Evolutionary conservation across 35 echinoderm and acorn worm genomes (phyloP).

Genomic region (Stichopus chloronotus): DNA sequence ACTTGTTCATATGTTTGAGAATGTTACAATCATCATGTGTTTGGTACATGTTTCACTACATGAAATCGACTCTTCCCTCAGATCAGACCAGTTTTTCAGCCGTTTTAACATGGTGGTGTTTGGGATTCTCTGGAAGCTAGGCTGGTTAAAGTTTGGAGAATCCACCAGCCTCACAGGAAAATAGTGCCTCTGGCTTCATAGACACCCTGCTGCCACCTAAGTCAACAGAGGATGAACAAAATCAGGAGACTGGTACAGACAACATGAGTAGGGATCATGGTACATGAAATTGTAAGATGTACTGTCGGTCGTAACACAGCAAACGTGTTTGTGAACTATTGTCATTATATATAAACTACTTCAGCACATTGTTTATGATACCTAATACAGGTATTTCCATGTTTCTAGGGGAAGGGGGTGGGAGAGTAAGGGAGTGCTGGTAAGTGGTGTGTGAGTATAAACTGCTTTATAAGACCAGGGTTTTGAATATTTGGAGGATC

Average conservation of each 20-base stretch:
- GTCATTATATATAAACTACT: too few species aligned
- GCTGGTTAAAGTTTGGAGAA: conserved; percentile 51
- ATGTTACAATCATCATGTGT: too few species aligned
- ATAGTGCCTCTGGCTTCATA: conserved; percentile 35
- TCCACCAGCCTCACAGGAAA: not conserved
- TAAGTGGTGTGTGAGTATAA: too few species aligned
- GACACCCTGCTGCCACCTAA: conserved; percentile 52
- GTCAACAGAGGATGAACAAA: not conserved
- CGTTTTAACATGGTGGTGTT: conserved; percentile 51
- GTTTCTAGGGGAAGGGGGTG: too few species aligned
- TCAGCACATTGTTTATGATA: too few species aligned
- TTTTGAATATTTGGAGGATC: too few species aligned
- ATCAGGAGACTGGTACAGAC: not conserved
- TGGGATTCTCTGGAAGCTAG: conserved; percentile 37
- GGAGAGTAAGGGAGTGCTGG: too few species aligned
- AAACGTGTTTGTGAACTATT: too few species aligned
- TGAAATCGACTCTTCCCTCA: not conserved
- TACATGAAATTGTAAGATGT: not conserved
- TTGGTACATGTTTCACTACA: too few species aligned
- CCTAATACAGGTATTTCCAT: too few species aligned
- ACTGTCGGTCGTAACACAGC: not conserved
- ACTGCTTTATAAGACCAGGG: too few species aligned
- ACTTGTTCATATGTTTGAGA: too few species aligned
- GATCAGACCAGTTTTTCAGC: conserved; percentile 53
- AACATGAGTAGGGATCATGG: not conserved